Base-by-base conservation (phyloP, 2,797 vertebrate genomes). In the Channa striata region DNA sequence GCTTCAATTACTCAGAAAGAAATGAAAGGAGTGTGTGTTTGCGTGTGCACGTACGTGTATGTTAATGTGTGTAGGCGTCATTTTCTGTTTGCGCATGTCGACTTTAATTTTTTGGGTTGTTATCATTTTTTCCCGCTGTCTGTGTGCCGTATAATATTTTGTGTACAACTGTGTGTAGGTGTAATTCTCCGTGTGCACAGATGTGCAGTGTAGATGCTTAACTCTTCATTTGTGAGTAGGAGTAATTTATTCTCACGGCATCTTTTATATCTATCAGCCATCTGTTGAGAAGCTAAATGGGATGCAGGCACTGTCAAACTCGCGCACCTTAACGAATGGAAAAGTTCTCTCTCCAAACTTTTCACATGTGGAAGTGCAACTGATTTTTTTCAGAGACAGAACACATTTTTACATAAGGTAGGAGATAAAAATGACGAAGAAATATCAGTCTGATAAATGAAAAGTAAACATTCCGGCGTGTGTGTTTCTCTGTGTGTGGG, bases 191-290 rank as follows among this genome's bases (percentile, higher is more conserved):
- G 39, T 67, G 34, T 60, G 49, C 54, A 43, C 68, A 74, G 71
- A 77, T 78, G 71, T 60, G 68, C 2, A 2, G 54, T 44, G 58
- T 59, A n/a, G 44, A 37, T 59, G 43, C 47, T 49, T 23, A 64
- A 51, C 46, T 66, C 72, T 11, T 20, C 77, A 68, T 79, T 65
- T 74, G 51, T 59, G 77, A 75, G 86, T 87, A 59, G 72, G 80
- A 80, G 83, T 90, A 74, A 90, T 87, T 81, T 83, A 86, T 89
- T 87, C 53, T 69, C 62, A 59, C 11, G 43, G 44, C 50, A 64
- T 80, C 8, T 53, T 80, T 84, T 63, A 68, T 75, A 87, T 77
- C 81, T 83, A 74, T 75, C 68, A 49, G 44, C 87, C 75, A 87
- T 88, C 84, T 90, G 89, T 87, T 84, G 65, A 78, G 81, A 53